Evolutionary conservation across 1,140 invertebrate species (phyloP).

Genomic region (Halesus radiatus): DNA sequence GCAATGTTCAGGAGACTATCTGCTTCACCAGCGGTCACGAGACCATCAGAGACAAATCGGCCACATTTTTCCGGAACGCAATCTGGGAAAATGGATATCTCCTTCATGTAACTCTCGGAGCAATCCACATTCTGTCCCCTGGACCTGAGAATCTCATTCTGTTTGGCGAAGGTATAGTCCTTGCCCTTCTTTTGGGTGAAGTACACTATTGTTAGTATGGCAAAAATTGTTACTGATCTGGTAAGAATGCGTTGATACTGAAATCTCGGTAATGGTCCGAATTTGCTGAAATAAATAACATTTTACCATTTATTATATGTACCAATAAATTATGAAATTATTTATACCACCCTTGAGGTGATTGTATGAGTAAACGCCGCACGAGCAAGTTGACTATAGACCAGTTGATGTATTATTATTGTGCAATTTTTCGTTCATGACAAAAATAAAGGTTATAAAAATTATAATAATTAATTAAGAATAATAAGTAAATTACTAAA

Average conservation of each 20-base stretch:
- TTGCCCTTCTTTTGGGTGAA: slow-evolving; percentile 75
- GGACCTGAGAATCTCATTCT: slow-evolving; percentile 73
- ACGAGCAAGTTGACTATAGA: no score
- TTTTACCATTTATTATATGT: background rate
- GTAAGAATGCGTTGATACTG: slow-evolving; percentile 48
- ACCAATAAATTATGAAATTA: no score
- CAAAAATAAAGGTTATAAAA: no score
- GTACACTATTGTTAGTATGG: slow-evolving; percentile 73
- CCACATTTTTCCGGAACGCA: slow-evolving; percentile 85
- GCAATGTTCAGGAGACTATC: slow-evolving; percentile 78
- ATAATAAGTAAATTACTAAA: no score
- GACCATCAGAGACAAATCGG: slow-evolving; percentile 81
- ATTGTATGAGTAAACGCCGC: no score
- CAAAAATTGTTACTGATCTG: slow-evolving; percentile 57
- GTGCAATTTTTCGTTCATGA: no score
- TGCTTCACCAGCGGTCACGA: slow-evolving; percentile 78
- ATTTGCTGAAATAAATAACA: slow-evolving; percentile 44
- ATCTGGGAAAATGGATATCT: slow-evolving; percentile 70
- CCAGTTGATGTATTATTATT: no score
- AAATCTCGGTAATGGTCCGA: slow-evolving; percentile 43
- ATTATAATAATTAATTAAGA: no score
- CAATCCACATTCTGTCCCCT: slow-evolving; percentile 75
- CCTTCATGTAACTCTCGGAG: slow-evolving; percentile 71
- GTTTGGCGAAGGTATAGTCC: slow-evolving; percentile 74
- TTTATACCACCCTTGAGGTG: no score